Evolutionary conservation across 2,888 invertebrate species (phyloP).

Genomic region (Tiliacea aurago): DNA sequence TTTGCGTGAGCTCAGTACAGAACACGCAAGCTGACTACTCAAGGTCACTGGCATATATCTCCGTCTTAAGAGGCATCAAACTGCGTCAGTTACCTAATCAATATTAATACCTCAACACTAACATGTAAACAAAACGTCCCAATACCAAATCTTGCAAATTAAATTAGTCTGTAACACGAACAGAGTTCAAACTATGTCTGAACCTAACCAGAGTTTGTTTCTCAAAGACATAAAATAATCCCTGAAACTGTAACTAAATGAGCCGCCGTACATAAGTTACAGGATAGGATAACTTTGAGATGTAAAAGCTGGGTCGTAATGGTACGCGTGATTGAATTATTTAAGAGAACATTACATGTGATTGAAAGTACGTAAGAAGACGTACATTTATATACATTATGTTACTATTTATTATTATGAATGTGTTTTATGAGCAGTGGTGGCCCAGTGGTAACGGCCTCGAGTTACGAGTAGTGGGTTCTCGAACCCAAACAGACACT

Average conservation of each 20-base stretch:
- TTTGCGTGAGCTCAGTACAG: no score
- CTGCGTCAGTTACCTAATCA: neutral
- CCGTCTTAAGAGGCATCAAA: no score
- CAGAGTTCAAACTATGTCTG: slow-evolving; percentile 26
- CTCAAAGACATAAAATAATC: slow-evolving; percentile 29
- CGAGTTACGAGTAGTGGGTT: no score
- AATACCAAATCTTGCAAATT: slow-evolving; percentile 35
- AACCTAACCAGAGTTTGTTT: slow-evolving; percentile 28
- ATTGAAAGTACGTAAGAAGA: slow-evolving; percentile 12
- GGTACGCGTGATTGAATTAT: slow-evolving; percentile 38
- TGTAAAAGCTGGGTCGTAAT: slow-evolving; percentile 23
- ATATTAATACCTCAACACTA: neutral
- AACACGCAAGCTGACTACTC: no score
- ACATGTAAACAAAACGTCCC: neutral
- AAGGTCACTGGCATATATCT: no score
- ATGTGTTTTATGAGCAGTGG: no score
- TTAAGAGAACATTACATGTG: neutral
- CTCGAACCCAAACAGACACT: no score
- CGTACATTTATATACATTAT: neutral
- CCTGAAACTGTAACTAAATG: slow-evolving; percentile 26
- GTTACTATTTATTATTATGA: neutral
- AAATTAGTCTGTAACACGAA: slow-evolving; percentile 24
- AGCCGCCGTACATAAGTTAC: slow-evolving; percentile 16
- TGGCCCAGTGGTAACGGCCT: no score
- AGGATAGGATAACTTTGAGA: slow-evolving; percentile 30